Evolutionary conservation across 2,797 vertebrate species (phyloP), one percentile per base, ranked within the genome.

Genomic region (Acanthurus tractus): DNA sequence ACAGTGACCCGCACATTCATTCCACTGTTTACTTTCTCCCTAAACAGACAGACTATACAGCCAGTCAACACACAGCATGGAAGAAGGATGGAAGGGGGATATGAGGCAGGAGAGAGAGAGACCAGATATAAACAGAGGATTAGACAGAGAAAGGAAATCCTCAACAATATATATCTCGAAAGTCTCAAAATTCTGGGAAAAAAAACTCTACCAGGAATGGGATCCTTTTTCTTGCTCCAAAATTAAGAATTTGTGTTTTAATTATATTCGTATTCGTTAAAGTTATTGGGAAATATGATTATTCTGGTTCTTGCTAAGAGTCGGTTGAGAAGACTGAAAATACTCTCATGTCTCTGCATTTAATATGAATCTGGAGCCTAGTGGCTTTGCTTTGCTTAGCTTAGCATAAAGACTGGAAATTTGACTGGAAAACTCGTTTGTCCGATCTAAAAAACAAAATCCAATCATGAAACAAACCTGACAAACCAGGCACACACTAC

Each of bases 1-100:
- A 83, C 80, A 68, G 73, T 85, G 88, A 90, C 91, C 90, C 34
- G 0, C 61, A 76, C 90, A 81, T 85, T 91, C 84, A 87, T 87
- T 86, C 79, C 68, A 76, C 78, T 90, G 87, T 91, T 93, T 88
- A 83, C 87, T 67, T 63, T 63, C 70, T 65, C 22, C 8, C 83
- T 87, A 78, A 88, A 89, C 82, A 90, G 67, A 57, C 57, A 69
- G 75, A 67, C 85, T 78, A 70, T 25, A 73, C 70, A 74, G 49
- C 49, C 48, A 87, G 85, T 78, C 81, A 85, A 81, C 82, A 78
- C 67, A 78, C 56, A 45, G 62, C 53, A 61, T 42, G 46, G 79
- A 74, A 84, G 70, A 84, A 45, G 78, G 70, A 87, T 76, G 64
- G 70, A 74, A 44, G 36, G 54, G 64, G 22, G 71, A 81, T 74